Base-by-base conservation (phyloP, 2,113 vertebrate genomes). In the Eublepharis macularius region DNA sequence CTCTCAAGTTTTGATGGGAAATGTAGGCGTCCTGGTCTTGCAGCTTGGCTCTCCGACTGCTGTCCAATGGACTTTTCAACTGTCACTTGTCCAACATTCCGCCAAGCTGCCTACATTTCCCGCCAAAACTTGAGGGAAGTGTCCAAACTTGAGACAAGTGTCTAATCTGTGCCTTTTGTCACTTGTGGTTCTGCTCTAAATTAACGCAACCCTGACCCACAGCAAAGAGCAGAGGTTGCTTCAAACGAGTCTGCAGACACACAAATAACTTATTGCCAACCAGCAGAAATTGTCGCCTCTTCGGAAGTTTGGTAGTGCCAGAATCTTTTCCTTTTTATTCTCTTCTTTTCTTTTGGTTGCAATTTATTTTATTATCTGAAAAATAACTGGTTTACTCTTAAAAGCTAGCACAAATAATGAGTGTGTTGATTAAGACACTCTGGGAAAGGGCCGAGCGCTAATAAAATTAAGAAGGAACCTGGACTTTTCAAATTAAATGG, bases 361-460 rank as follows among this genome's bases (percentile, higher is more conserved):
- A 85, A 39, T 85, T 80, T 80, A 72, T 49, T 85, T 80, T 73
- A 85, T 80, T 80, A 85, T 85, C 76, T 80, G 32, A 80, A 60
- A 80, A 80, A 85, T 36, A 80, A 84, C 68, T 49, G 84, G 68
- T 94, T 95, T 90, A 92, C 66, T 77, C 45, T 94, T 91, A 94
- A 93, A 88, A 60, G 70, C 60, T 86, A 90, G 82, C 75, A 90
- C 88, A 94, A 94, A 93, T 92, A 95, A 94, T 87, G 87, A 90
- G 82, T 68, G 1, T 93, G 93, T 94, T 92, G 90, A 95, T 94
- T 85, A 93, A 93, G 83, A 93, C 41, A 82, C 87, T 83, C 92
- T 95, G 94, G 92, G 90, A 83, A 91, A 89, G 86, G 60, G 76
- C 94, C 90, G 94, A 90, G 84, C 2, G 3, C 84, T 93, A 92